Evolutionary conservation across 1,140 invertebrate species (phyloP).

Genomic region (Drosophila neocordata): DNA sequence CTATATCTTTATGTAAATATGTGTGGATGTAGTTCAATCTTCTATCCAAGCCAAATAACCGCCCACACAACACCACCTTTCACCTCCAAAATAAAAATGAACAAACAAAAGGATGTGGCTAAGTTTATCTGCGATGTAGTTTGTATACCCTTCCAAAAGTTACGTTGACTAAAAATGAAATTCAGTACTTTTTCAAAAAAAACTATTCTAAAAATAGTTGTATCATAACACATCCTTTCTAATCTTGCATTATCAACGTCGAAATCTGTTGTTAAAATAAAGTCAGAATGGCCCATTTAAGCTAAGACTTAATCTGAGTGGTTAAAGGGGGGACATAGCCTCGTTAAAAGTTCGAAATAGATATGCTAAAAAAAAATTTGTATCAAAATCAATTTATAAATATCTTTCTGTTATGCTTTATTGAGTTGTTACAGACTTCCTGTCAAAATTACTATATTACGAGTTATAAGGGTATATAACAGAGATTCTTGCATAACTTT

Average conservation of each 20-base stretch:
- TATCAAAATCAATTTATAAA: no score
- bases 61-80: constrained; percentile 8
- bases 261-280: no score
- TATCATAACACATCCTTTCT: no score
- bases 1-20: neutral
- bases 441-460: neutral
- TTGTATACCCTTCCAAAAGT: neutral
- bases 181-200: no score
- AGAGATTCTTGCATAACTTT: constrained; percentile 69
- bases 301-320: no score
- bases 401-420: neutral
- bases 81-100: constrained; percentile 1
- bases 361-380: no score
- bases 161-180: no score
- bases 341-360: no score
- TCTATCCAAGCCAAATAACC: constrained; percentile 14
- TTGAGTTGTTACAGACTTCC: neutral
- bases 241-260: no score
- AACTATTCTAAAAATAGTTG: no score
- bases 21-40: constrained; percentile 14
- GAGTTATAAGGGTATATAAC: neutral
- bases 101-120: constrained; percentile 17
- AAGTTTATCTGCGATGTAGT: neutral
- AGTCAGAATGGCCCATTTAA: no score
- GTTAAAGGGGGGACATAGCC: no score